Conservation (phyloP, 2,113 vertebrate species). For the Stegostoma tigrinum region DNA sequence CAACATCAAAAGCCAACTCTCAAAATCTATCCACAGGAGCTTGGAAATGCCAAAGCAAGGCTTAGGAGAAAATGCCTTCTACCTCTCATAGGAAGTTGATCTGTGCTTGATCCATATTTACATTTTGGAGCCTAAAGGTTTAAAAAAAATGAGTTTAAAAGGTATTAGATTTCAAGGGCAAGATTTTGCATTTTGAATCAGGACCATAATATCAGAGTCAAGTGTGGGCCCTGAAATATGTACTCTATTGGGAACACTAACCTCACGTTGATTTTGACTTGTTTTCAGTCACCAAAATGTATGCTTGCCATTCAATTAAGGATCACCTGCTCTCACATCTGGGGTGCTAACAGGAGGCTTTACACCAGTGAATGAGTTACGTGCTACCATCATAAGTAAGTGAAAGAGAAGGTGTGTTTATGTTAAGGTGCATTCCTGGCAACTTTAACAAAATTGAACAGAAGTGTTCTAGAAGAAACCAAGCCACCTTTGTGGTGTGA, state of each 20-base stretch:
- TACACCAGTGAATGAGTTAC: neutral
- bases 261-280: neutral
- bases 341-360: too few relatives aligned
- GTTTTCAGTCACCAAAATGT: too few relatives aligned
- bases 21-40: neutral
- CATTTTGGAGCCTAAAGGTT: neutral
- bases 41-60: too few relatives aligned
- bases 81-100: neutral
- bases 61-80: neutral
- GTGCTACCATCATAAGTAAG: neutral
- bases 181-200: neutral
- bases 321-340: too few relatives aligned
- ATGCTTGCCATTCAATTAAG: too few relatives aligned
- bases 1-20: neutral
- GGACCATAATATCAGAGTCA: neutral
- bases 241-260: neutral
- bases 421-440: neutral
- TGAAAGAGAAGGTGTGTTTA: neutral
- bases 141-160: neutral
- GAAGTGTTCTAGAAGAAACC: neutral
- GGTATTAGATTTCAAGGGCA: neutral
- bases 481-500: neutral
- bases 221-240: neutral
- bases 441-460: neutral
- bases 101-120: neutral